Evolutionary conservation across 1,140 invertebrate species (phyloP).

Genomic region (Sarcophaga peregrina): DNA sequence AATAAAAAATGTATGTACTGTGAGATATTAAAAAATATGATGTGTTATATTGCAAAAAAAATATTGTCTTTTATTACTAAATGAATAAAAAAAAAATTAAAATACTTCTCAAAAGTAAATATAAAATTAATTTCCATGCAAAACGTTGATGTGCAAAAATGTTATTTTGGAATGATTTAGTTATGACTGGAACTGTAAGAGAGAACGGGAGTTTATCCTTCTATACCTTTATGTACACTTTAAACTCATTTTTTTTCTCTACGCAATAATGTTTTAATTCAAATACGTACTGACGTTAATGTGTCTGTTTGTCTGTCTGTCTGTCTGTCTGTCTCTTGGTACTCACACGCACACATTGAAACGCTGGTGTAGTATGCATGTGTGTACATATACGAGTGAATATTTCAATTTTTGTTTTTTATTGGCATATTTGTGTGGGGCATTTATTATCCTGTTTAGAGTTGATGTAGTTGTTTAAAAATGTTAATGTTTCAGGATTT

Average conservation of each 20-base stretch:
- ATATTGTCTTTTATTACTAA: too few relatives aligned
- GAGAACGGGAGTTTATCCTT: not conserved
- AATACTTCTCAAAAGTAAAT: too few relatives aligned
- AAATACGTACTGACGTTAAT: not conserved
- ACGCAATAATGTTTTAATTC: conserved; percentile 15
- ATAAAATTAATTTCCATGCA: too few relatives aligned
- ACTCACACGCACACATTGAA: not conserved
- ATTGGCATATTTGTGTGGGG: not conserved
- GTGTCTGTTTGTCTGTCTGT: not conserved
- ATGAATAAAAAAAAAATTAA: too few relatives aligned
- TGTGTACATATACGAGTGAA: too few relatives aligned
- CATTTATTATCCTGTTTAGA: not conserved
- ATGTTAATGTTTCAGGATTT: not conserved
- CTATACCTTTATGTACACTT: not conserved
- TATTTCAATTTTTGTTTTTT: not conserved
- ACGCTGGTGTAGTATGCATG: too few relatives aligned
- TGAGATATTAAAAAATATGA: too few relatives aligned
- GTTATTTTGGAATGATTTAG: too few relatives aligned
- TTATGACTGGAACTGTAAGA: too few relatives aligned
- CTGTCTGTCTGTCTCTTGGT: not conserved
- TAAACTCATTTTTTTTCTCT: not conserved
- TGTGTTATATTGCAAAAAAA: too few relatives aligned
- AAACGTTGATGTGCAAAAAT: too few relatives aligned
- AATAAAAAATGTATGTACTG: too few relatives aligned
- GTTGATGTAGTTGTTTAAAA: not conserved